Evolutionary conservation across 1,140 invertebrate genomes (phyloP), one percentile per base, ranked within the genome.

Genomic region (Scaptodrosophila lebanonensis): DNA sequence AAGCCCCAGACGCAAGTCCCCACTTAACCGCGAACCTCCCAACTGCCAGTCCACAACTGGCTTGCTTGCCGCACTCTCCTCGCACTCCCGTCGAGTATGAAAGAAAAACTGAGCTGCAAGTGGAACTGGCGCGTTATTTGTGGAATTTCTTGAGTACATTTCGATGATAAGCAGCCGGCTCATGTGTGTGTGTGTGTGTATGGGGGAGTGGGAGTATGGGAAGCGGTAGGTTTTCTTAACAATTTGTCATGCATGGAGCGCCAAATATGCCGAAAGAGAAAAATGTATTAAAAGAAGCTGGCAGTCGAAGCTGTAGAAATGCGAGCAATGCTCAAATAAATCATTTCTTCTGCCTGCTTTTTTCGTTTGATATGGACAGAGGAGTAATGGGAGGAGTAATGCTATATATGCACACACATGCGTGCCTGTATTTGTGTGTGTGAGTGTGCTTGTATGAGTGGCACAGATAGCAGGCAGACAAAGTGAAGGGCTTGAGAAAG

Each of bases 181-280:
- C 12, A 30, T n/a, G 22, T 35, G 45, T 43, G 42, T 53, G 43
- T 12, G 30, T 7, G 17, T 15, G 36, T 30, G 2, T 36, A n/a
- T 3, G 20, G 13, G 16, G 15, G 4, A 8, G 13, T 35, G 12
- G 40, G n/a, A n/a, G 1, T 7, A 6, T 29, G 36, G 45, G 32
- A 12, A n/a, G 50, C 60, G 65, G 53, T 82, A 61, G 63, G 75
- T 65, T 82, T 70, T 82, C 75, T 70, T 75, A 75, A 70, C 75
- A 82, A 82, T 82, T 82, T 82, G 75, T 82, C 75, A 82, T 82
- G 75, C 75, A 82, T 82, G 75, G 66, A 77, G 62, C 75, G 68
- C 75, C 73, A 77, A 77, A 77, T 77, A 77, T 77, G 73, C 73
- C 73, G 73, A 77, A 77, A 72, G 60, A 77, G 73, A 77, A 79